Conservation (phyloP, 2,113 vertebrate species). For the Oryzias woworae region DNA sequence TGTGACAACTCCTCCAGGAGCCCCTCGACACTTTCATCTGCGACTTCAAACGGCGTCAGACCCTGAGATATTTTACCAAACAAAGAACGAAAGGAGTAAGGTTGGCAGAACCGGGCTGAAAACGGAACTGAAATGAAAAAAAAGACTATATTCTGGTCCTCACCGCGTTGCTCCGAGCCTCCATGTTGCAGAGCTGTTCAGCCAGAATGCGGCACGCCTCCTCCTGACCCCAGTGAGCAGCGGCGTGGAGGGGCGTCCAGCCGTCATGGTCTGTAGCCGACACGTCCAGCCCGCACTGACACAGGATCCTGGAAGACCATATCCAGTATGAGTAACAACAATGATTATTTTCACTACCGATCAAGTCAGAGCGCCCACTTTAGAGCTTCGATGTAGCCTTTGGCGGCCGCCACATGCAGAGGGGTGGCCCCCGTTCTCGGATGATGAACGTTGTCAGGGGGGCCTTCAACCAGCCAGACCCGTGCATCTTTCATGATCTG, state of each 20-base stretch:
- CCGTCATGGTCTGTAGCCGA: conserved; percentile 88
- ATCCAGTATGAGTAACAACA: background rate
- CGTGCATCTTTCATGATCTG: conserved; percentile 88
- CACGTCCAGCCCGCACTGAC: conserved; percentile 89
- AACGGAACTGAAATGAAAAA: background rate
- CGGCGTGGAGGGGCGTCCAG: conserved; percentile 93
- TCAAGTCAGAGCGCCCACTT: conserved; percentile 74
- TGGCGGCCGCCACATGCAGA: conserved; percentile 92
- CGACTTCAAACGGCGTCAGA: conserved; percentile 88
- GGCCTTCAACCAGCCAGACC: conserved; percentile 86
- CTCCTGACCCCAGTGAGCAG: conserved; percentile 92
- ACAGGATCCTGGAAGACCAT: conserved; percentile 80
- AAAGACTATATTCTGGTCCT: conserved; percentile 43
- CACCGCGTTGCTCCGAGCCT: conserved; percentile 88
- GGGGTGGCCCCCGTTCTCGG: conserved; percentile 88
- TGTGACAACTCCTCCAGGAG: conserved; percentile 84
- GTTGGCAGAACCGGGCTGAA: background rate
- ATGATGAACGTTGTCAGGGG: conserved; percentile 80
- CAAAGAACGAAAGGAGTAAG: background rate
- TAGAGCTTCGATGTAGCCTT: conserved; percentile 92
- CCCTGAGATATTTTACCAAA: conserved; percentile 69
- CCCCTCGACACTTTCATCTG: conserved; percentile 82
- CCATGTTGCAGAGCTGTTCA: conserved; percentile 92
- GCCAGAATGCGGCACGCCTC: conserved; percentile 89
- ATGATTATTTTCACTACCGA: background rate